Evolutionary conservation across 2,888 invertebrate genomes (phyloP).

Genomic region (Creontiades dilutus): DNA sequence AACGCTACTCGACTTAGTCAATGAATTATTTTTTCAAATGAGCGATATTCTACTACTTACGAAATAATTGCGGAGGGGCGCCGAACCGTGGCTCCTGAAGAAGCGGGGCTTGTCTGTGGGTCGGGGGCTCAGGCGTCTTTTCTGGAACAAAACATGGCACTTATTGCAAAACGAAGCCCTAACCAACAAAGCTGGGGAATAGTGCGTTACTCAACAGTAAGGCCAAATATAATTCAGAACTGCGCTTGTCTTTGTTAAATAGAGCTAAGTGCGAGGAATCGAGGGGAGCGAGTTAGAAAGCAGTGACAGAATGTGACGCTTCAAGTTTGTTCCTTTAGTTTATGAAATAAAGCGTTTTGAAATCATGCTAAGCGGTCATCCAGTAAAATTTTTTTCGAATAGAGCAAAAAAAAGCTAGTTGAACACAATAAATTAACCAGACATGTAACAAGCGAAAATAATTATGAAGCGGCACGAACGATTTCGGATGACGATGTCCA

Average conservation of each 20-base stretch:
- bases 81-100: conserved; percentile 94
- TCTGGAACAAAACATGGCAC: conserved; percentile 74
- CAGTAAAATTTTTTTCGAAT: background rate
- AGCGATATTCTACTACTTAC: conserved; percentile 82
- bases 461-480: background rate
- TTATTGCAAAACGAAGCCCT: conserved; percentile 46
- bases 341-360: background rate
- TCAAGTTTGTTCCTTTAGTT: background rate
- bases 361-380: conserved; percentile 43
- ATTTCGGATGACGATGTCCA: background rate
- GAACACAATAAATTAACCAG: conserved; percentile 9
- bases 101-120: conserved; percentile 83
- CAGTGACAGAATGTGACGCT: conserved; percentile 9
- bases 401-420: background rate
- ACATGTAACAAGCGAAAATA: conserved; percentile 33
- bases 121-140: conserved; percentile 72
- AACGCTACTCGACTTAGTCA: background rate
- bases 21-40: background rate
- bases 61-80: conserved; percentile 91
- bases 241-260: background rate
- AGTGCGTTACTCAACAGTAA: background rate
- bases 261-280: background rate
- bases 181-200: background rate
- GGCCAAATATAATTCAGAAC: background rate
- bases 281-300: conserved; percentile 20